A percentile compares a stretch with the other conserved stretches of the same genome.
Evolutionary conservation across 2,888 invertebrate species (phyloP).

Genomic region (Drosophila pegasa): DNA sequence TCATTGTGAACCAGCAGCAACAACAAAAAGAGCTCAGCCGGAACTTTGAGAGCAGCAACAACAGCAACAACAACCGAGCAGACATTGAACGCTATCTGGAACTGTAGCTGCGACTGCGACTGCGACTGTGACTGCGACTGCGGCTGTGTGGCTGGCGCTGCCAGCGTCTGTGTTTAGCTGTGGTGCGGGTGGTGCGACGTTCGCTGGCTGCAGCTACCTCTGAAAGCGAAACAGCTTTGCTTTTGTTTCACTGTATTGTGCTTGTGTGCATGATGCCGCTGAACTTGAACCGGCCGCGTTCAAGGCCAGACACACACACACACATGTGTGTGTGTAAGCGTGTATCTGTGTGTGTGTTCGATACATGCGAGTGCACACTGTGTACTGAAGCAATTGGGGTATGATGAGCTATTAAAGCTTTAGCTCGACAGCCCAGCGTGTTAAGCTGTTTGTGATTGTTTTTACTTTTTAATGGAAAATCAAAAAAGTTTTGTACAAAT

Average conservation of each 20-base stretch:
- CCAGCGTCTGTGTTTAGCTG: conserved; percentile 17
- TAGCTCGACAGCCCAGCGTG: background rate
- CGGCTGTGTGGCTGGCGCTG: conserved; percentile 15
- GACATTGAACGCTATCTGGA: conserved; percentile 52
- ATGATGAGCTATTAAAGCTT: conserved; percentile 5
- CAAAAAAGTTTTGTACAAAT: background rate
- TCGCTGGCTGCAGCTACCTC: conserved; percentile 41
- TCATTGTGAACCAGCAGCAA: conserved; percentile 42
- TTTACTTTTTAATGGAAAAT: background rate
- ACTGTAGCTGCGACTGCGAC: conserved; percentile 30
- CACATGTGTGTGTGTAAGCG: conserved; percentile 26
- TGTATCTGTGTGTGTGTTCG: background rate
- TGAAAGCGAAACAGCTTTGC: conserved; percentile 64
- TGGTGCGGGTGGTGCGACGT: conserved; percentile 47
- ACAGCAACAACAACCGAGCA: conserved; percentile 24
- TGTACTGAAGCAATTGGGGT: conserved; percentile 23
- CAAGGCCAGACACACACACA: conserved; percentile 66
- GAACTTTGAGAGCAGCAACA: conserved; percentile 60
- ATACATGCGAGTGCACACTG: conserved; percentile 44
- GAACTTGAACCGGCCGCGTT: conserved; percentile 78
- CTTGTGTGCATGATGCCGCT: conserved; percentile 58
- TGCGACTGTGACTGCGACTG: conserved; percentile 1
- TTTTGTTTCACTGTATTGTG: conserved; percentile 31
- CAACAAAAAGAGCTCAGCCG: conserved; percentile 62
- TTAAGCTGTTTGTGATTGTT: background rate